Conservation (phyloP, 2,888 invertebrate genomes). For the Acanthoscelides obtectus region DNA sequence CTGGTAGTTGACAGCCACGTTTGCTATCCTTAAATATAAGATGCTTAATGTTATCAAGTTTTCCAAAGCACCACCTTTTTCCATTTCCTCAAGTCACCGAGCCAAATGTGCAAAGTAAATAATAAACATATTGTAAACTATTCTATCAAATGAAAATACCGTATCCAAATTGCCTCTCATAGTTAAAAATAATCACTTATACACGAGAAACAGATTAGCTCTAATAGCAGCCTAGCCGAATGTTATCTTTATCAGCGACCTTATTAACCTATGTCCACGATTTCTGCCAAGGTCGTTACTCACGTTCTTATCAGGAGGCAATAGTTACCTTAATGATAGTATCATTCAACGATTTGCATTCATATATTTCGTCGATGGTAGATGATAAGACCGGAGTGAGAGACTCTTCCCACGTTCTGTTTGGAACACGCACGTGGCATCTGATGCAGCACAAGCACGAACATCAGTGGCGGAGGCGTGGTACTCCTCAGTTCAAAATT, state of each 20-base stretch:
- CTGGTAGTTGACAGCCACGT: too few species aligned
- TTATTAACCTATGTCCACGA: not conserved
- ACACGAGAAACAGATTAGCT: not conserved
- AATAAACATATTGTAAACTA: too few species aligned
- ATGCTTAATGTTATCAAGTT: too few species aligned
- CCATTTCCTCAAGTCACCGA: too few species aligned
- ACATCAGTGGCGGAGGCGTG: not conserved
- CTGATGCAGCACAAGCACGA: not conserved
- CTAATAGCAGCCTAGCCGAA: not conserved
- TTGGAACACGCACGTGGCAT: not conserved
- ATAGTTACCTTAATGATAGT: not conserved
- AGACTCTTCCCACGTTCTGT: not conserved
- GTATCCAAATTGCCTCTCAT: too few species aligned
- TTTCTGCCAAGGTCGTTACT: not conserved
- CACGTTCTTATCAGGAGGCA: not conserved
- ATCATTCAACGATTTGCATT: not conserved
- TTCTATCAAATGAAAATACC: too few species aligned
- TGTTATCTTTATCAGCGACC: not conserved
- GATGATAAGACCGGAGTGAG: not conserved
- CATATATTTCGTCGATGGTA: not conserved
- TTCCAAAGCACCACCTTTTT: too few species aligned
- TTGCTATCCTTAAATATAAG: too few species aligned
- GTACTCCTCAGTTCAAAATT: too few species aligned
- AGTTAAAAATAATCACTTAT: too few species aligned
- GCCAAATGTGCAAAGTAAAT: too few species aligned